Base-by-base conservation (phyloP, 2,113 vertebrate species). In the Oreochromis spilurus region DNA sequence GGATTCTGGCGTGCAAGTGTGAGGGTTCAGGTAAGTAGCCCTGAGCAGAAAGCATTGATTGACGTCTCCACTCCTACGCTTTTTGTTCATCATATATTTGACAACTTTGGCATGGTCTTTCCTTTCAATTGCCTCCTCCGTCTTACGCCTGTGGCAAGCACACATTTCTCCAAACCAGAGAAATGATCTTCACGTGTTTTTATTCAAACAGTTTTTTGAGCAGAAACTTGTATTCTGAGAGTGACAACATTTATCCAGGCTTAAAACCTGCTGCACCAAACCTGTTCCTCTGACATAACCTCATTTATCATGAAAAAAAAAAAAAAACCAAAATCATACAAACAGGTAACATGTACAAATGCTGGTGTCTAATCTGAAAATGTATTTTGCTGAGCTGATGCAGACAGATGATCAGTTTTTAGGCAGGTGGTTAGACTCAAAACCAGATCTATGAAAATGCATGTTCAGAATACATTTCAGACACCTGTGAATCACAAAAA, bases 141-240 rank as follows among this genome's bases (percentile, higher is more conserved):
- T 70, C 60, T 38, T 65, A 65, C 16, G 2, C 34, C 34, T 65
- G 10, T 38, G 17, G n/a, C 65, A 24, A 43, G 65, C 65, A 14
- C 19, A 40, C 62, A 70, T 24, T 70, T 26, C n/a, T 45, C 21
- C 38, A 26, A 26, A 24, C 31, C 7, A 31, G 5, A 8, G 13
- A 48, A 57, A 50, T 48, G 2, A 52, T 62, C 10, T 79, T 82
- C 7, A 79, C 2, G n/a, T 19, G 11, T 85, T 89, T 93, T 94
- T 94, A 93, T 93, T 94, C 45, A 84, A 89, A 89, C 40, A 80
- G 38, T 24, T 19, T 12, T 82, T 45, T 53, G 81, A 81, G 40
- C n/a, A 14, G 24, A 26, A 87, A 65, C 19, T 81, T 36, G 54
- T 85, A 89, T 29, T 78, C 80, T 62, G 60, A 36, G 65, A 79